phyloP scores from a whole-genome alignment of 2,113 vertebrate species.

The Furnarius figulus region DNA sequence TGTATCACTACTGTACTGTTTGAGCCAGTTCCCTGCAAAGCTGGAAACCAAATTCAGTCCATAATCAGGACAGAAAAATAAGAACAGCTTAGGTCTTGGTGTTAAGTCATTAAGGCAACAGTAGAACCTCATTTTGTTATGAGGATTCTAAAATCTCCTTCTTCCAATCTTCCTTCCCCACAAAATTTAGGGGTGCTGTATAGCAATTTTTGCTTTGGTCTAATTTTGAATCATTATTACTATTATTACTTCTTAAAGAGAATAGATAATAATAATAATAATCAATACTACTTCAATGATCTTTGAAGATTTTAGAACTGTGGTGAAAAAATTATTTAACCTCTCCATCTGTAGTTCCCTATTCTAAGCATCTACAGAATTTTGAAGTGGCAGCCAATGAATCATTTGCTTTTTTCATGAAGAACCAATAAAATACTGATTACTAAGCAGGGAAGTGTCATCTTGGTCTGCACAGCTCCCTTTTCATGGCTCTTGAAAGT shows the following conservation, averaged over 20 bases:
- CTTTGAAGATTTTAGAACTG: neutral
- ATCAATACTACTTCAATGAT: neutral
- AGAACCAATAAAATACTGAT: conserved; percentile 16
- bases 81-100: neutral
- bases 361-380: neutral
- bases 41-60: neutral
- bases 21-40: neutral
- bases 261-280: neutral
- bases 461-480: neutral
- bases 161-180: neutral
- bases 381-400: neutral
- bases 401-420: neutral
- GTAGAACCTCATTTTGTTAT: neutral
- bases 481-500: neutral
- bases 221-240: neutral
- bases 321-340: neutral
- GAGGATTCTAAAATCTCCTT: neutral
- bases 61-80: neutral
- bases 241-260: neutral
- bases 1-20: neutral
- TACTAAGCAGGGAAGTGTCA: neutral
- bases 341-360: neutral
- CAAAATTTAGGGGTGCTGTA: neutral
- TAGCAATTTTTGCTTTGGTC: neutral
- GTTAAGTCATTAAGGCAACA: neutral